A percentile compares a stretch with the other conserved stretches of the same genome.
Conservation (phyloP, 2,797 vertebrate genomes). For the Helicolenus hilgendorfi region DNA sequence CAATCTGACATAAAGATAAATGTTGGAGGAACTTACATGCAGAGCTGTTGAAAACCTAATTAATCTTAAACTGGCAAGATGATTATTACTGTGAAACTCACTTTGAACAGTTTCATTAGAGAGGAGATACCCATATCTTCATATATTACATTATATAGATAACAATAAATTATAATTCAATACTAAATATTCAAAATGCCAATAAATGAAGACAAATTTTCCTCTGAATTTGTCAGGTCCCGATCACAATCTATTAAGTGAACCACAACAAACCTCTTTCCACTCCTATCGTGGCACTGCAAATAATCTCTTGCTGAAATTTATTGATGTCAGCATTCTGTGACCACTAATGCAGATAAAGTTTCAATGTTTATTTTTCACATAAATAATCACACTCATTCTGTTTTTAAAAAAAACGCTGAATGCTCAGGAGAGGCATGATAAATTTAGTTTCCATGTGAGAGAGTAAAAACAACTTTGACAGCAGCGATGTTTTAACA, state of each 20-base stretch:
- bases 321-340: constrained; percentile 68
- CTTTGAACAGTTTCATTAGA: not conserved
- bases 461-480: constrained; percentile 82
- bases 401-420: not conserved
- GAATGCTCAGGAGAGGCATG: constrained; percentile 61
- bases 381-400: constrained; percentile 74
- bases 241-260: not conserved
- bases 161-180: not conserved
- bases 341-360: constrained; percentile 74
- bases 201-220: not conserved
- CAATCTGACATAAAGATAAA: not conserved
- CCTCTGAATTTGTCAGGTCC: not conserved
- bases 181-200: not conserved
- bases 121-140: not conserved
- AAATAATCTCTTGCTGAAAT: constrained; percentile 53
- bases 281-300: constrained; percentile 2
- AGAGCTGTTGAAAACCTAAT: not conserved
- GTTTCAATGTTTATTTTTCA: constrained; percentile 79
- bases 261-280: constrained; percentile 53
- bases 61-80: not conserved
- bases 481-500: constrained; percentile 80
- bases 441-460: constrained; percentile 84
- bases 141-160: not conserved
- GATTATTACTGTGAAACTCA: not conserved
- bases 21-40: not conserved